Evolutionary conservation across 1,140 invertebrate species (phyloP).

Genomic region (Oscheius sp.): DNA sequence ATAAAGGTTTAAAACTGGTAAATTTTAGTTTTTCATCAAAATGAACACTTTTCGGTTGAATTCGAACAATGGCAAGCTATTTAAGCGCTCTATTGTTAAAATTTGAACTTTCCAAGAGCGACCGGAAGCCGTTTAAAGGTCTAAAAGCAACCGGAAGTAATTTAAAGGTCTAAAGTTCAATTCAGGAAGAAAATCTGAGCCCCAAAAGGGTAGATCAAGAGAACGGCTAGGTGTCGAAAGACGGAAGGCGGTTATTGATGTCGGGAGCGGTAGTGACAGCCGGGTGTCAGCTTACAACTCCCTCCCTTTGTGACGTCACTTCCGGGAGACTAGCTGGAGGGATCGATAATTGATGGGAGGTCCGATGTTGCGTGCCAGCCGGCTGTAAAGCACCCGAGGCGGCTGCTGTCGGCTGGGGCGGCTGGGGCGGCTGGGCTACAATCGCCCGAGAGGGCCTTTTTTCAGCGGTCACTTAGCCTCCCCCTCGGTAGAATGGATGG

Average conservation of each 20-base stretch:
- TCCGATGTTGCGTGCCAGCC: not conserved
- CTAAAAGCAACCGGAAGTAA: not conserved
- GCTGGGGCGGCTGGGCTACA: too few relatives aligned
- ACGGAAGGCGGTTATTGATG: too few relatives aligned
- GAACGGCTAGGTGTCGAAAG: too few relatives aligned
- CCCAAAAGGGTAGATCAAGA: not conserved
- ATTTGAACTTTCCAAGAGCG: too few relatives aligned
- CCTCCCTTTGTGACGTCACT: constrained; percentile 3
- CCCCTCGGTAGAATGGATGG: not conserved
- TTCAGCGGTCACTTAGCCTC: constrained; percentile 2
- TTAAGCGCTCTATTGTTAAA: too few relatives aligned
- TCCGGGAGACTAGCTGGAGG: not conserved
- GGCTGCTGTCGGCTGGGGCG: not conserved
- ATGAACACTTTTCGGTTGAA: too few relatives aligned
- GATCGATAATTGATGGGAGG: constrained; percentile 5
- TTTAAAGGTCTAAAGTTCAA: not conserved
- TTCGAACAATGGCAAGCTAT: too few relatives aligned
- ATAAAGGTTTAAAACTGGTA: too few relatives aligned
- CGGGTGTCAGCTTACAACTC: not conserved
- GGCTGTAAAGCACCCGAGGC: not conserved
- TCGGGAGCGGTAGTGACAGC: not conserved
- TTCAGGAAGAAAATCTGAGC: too few relatives aligned
- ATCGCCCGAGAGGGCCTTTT: not conserved
- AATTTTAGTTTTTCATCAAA: too few relatives aligned
- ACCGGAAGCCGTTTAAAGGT: not conserved